Evolutionary conservation across 2,797 vertebrate species (phyloP).

Genomic region (Steatocranus sp.): DNA sequence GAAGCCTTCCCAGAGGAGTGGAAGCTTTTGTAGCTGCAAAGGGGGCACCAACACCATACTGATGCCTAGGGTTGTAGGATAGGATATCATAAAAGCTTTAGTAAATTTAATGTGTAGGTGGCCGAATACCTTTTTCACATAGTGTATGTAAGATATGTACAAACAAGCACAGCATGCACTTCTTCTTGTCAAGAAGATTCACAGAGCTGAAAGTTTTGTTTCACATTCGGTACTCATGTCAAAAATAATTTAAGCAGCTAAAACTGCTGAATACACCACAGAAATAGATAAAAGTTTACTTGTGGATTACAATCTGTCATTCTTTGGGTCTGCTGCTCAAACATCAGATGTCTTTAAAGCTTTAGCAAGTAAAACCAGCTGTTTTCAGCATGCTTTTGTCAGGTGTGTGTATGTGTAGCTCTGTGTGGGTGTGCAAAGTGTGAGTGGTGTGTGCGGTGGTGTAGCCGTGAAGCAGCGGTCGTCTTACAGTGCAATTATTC

Average conservation of each 20-base stretch:
- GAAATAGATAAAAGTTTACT: neutral
- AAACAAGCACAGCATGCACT: neutral
- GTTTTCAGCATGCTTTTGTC: slow-evolving; percentile 31
- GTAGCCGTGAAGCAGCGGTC: slow-evolving; percentile 55
- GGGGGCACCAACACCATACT: neutral
- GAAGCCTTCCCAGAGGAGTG: neutral
- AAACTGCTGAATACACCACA: neutral
- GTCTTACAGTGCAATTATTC: slow-evolving; percentile 72
- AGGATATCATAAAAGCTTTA: accelerated
- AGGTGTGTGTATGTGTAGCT: slow-evolving; percentile 22
- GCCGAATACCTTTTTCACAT: neutral
- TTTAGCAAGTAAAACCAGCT: slow-evolving; percentile 43
- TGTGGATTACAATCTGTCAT: neutral
- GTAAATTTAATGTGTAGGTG: neutral
- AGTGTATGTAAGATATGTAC: neutral
- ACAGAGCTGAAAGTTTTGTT: neutral
- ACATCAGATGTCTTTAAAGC: neutral
- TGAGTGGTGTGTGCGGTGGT: slow-evolving; percentile 37
- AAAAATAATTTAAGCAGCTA: neutral
- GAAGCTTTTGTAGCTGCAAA: neutral
- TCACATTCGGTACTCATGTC: neutral
- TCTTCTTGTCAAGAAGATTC: neutral
- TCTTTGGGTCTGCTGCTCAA: neutral
- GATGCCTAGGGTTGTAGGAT: neutral
- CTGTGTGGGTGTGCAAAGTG: slow-evolving; percentile 10